Evolutionary conservation across 2,888 invertebrate genomes (phyloP).

Genomic region (Drosophila koepferae): DNA sequence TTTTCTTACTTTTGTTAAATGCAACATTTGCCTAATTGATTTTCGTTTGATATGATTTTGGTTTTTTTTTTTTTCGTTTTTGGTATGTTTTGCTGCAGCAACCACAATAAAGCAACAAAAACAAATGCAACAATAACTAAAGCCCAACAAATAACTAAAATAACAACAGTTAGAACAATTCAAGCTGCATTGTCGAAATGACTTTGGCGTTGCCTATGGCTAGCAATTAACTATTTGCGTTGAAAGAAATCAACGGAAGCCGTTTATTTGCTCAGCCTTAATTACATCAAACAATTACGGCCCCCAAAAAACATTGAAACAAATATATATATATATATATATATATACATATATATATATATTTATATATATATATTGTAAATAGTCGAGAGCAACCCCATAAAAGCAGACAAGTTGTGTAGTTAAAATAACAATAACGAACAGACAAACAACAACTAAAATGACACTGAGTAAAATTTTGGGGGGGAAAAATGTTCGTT

Average conservation of each 20-base stretch:
- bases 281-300: conserved; percentile 79
- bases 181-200: conserved; percentile 61
- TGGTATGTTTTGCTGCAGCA: conserved; percentile 17
- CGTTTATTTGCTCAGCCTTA: conserved; percentile 79
- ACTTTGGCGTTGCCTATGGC: conserved; percentile 61
- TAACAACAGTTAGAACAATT: conserved; percentile 41
- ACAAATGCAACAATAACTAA: conserved; percentile 28
- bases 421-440: conserved; percentile 38
- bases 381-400: conserved; percentile 45
- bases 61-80: conserved; percentile 35
- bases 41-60: conserved; percentile 29
- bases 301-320: conserved; percentile 25
- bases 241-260: conserved; percentile 81
- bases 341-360: background rate
- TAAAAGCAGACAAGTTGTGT: conserved; percentile 26
- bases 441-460: conserved; percentile 44
- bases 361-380: conserved; percentile 1
- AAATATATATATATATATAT: conserved; percentile 35
- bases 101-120: background rate
- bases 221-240: conserved; percentile 78
- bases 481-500: background rate
- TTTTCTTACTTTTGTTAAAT: background rate
- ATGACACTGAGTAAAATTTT: conserved; percentile 40
- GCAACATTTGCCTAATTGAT: conserved; percentile 22
- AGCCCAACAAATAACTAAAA: conserved; percentile 29